These are phyloP conservation scores for Calameuta pallipes DNA, from an alignment of 2,888 invertebrate species.

Conservation along the genomic window DNA sequence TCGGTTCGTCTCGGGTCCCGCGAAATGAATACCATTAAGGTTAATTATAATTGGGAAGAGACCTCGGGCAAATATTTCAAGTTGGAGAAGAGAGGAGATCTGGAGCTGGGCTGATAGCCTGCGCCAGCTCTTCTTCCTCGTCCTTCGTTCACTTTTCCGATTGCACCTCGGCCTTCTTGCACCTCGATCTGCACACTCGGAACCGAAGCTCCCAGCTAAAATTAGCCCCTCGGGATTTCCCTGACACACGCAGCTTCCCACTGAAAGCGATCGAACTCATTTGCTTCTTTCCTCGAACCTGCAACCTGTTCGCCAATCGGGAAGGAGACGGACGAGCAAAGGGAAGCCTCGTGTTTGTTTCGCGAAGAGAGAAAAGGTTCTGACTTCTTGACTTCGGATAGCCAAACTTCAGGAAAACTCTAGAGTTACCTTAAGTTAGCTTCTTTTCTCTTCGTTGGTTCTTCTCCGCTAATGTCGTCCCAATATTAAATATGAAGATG, in stretches of 20 bases:
- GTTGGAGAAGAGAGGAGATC: constrained; percentile 17
- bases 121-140: too few species aligned
- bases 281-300: neutral
- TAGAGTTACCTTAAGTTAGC: neutral
- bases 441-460: neutral
- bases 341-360: constrained; percentile 9
- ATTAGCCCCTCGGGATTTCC: too few species aligned
- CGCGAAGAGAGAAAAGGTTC: too few species aligned
- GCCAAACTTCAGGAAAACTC: constrained; percentile 5
- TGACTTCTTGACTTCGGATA: too few species aligned
- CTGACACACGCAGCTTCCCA: too few species aligned
- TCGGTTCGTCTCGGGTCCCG: constrained; percentile 36
- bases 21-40: constrained; percentile 56
- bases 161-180: too few species aligned
- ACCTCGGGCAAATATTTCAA: constrained; percentile 52
- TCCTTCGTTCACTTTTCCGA: too few species aligned
- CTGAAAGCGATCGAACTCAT: neutral
- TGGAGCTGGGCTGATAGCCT: constrained; percentile 12
- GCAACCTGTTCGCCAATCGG: neutral
- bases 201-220: too few species aligned
- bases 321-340: neutral
- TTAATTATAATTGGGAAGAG: constrained; percentile 56
- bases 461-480: constrained; percentile 4
- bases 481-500: constrained; percentile 56
- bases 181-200: too few species aligned